Percentiles rank a stretch among this genome's conserved stretches.
phyloP scores from a whole-genome alignment of 1,140 invertebrate species.

The Drosophila setifemur region DNA sequence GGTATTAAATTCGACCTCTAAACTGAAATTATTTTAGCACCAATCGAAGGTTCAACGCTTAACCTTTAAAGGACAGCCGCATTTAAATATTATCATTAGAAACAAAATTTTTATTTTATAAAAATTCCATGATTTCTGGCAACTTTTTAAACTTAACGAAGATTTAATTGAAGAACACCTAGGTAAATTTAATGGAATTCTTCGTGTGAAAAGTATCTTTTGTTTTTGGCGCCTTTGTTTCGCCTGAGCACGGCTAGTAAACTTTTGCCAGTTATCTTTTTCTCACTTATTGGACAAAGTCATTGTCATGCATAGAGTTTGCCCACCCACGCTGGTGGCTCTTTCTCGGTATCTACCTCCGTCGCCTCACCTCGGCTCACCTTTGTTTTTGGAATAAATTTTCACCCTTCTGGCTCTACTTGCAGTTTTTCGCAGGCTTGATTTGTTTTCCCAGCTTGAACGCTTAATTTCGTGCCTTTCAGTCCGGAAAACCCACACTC shows the following conservation, averaged over 20 bases:
- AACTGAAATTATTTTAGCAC: too few relatives aligned
- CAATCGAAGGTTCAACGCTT: background rate
- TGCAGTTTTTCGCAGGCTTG: constrained; percentile 2
- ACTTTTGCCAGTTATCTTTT: constrained; percentile 39
- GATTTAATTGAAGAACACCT: constrained; percentile 23
- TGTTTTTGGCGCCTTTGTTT: constrained; percentile 38
- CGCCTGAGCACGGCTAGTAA: constrained; percentile 28
- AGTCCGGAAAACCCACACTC: background rate
- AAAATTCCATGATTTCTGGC: constrained; percentile 13
- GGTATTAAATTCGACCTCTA: too few relatives aligned
- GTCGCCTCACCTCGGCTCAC: background rate
- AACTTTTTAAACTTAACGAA: constrained; percentile 24
- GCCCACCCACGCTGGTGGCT: background rate
- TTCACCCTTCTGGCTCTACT: constrained; percentile 4
- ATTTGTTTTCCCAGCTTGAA: constrained; percentile 16
- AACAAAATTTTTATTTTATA: constrained; percentile 22
- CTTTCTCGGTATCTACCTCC: background rate
- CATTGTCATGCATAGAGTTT: constrained; percentile 59
- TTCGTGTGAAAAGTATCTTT: constrained; percentile 22
- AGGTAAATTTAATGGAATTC: constrained; percentile 23
- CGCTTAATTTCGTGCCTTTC: constrained; percentile 13
- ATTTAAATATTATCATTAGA: too few relatives aligned
- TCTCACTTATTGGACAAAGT: constrained; percentile 44
- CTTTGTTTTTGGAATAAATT: constrained; percentile 33
- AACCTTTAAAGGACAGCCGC: background rate